These are phyloP conservation scores for Epinephelus coioides DNA, from an alignment of 2,797 vertebrate genomes.

Conservation along the genomic window DNA sequence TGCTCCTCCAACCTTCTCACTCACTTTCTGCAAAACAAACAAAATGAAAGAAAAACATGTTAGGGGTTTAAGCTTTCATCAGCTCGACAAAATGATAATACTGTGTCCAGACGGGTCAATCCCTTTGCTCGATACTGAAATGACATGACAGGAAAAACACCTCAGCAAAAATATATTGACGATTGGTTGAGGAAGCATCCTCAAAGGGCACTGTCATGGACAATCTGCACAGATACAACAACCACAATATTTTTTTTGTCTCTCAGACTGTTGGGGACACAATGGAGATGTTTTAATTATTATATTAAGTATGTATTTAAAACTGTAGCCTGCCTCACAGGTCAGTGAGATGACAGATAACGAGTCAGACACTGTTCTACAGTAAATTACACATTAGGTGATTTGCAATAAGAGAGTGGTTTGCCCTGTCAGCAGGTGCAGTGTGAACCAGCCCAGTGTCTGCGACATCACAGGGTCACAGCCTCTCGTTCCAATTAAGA, in stretches of 20 bases:
- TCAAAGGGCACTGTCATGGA: neutral
- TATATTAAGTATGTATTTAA: neutral
- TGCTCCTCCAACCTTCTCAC: conserved; percentile 96
- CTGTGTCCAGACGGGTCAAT: neutral
- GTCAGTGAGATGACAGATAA: neutral
- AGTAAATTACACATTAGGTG: neutral
- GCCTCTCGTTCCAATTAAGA: conserved; percentile 9
- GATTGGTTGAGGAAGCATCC: neutral
- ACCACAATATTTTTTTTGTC: too few species aligned
- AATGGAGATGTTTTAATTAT: neutral
- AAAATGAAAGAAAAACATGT: conserved; percentile 2
- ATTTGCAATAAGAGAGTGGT: neutral
- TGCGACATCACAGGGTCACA: neutral
- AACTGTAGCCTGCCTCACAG: neutral
- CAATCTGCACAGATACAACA: neutral
- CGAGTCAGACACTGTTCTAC: neutral
- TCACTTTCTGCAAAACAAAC: conserved; percentile 92
- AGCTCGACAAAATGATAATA: neutral
- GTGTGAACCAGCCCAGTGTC: neutral
- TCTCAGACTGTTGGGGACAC: neutral
- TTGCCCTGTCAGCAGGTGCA: neutral
- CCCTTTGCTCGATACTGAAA: neutral
- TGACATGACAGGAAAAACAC: neutral
- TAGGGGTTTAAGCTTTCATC: neutral
- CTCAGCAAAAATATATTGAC: neutral